Conservation (phyloP, 2,113 vertebrate species). For the Todiramphus saurophagus region DNA sequence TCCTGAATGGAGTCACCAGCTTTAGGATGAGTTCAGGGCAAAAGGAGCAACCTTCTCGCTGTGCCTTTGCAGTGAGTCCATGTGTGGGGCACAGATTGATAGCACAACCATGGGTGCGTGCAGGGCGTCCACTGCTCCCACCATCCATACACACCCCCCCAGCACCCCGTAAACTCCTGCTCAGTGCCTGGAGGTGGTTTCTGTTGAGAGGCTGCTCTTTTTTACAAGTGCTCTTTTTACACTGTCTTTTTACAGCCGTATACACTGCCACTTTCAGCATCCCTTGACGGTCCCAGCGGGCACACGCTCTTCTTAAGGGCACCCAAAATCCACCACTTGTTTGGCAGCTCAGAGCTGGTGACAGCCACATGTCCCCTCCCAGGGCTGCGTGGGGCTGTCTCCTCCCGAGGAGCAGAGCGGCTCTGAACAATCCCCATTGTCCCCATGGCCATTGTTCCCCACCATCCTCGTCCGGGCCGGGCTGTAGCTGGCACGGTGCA, state of each 20-base stretch:
- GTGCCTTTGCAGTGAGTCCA: not conserved
- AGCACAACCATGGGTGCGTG: accelerated
- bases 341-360: not conserved
- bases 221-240: not conserved
- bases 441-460: not conserved
- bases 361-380: not conserved
- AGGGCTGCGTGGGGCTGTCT: not conserved
- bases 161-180: not conserved
- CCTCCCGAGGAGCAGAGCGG: not conserved
- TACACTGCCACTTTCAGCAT: not conserved
- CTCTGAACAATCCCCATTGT: conserved; percentile 22
- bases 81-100: accelerated
- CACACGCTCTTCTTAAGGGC: not conserved
- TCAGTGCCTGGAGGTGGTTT: not conserved
- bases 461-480: accelerated
- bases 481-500: not conserved
- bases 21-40: not conserved
- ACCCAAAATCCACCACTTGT: not conserved
- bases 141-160: not conserved
- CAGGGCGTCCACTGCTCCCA: accelerated
- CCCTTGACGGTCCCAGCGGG: accelerated
- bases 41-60: not conserved
- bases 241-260: not conserved
- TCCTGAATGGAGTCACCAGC: not conserved
- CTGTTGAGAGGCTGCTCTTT: not conserved